Conservation (phyloP, 2,888 invertebrate genomes). For the Epinotia demarniana region DNA sequence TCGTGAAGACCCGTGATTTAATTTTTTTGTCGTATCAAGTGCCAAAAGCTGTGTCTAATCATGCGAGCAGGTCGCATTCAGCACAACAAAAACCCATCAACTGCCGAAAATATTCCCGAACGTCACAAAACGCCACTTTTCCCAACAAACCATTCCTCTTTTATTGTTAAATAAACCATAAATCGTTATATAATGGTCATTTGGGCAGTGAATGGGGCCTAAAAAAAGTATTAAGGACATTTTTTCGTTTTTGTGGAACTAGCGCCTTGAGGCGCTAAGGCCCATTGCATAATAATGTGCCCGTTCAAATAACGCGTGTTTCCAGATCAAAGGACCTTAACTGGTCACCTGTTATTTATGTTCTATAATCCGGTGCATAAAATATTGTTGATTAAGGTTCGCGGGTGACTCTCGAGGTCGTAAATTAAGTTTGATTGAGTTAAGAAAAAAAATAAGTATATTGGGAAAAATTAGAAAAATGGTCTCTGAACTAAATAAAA, state of each 20-base stretch:
- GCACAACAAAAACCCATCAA: conserved; percentile 68
- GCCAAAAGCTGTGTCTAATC: conserved; percentile 74
- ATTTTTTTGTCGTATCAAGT: conserved; percentile 59
- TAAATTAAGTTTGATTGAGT: conserved; percentile 31
- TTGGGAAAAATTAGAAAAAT: neutral
- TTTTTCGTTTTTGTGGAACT: conserved; percentile 61
- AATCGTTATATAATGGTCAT: conserved; percentile 81
- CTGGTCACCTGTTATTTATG: conserved; percentile 31
- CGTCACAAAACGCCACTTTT: conserved; percentile 54
- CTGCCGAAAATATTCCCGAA: conserved; percentile 58
- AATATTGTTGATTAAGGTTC: conserved; percentile 34
- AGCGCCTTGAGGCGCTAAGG: conserved; percentile 78
- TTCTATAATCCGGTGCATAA: conserved; percentile 33
- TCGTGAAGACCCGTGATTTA: conserved; percentile 47
- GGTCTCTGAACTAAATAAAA: neutral
- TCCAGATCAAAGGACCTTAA: conserved; percentile 54
- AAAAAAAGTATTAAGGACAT: conserved; percentile 59
- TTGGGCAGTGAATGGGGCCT: conserved; percentile 70
- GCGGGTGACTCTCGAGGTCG: neutral
- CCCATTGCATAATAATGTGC: conserved; percentile 72
- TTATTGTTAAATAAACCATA: conserved; percentile 84
- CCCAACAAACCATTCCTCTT: conserved; percentile 65
- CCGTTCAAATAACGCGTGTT: conserved; percentile 64
- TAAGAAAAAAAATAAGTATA: neutral
- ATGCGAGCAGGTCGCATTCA: conserved; percentile 64